Conservation (phyloP, 1,140 invertebrate species). For the Myzus persicae region DNA sequence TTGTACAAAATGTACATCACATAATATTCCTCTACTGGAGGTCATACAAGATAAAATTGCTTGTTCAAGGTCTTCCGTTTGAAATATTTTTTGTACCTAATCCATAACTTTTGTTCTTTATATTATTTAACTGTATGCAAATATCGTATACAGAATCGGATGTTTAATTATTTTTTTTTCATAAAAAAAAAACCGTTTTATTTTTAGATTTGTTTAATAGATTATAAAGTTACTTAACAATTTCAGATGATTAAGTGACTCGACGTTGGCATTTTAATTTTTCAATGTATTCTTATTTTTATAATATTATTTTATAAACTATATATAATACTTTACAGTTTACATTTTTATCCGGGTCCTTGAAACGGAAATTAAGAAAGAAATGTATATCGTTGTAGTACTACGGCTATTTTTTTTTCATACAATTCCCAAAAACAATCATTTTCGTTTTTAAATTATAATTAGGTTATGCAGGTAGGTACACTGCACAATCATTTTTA, state of each 20-base stretch:
- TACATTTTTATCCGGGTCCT: background rate
- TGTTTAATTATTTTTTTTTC: slow-evolving; percentile 14
- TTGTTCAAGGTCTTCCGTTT: too few relatives aligned
- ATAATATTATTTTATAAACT: background rate
- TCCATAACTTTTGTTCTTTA: too few relatives aligned
- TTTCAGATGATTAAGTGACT: background rate
- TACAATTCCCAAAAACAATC: background rate
- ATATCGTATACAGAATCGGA: background rate
- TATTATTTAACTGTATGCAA: background rate
- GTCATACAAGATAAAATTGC: background rate
- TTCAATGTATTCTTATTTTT: background rate
- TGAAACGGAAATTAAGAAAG: background rate
- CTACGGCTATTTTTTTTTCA: background rate
- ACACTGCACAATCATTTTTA: too few relatives aligned
- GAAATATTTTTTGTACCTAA: too few relatives aligned
- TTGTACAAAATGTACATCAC: background rate
- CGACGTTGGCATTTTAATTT: background rate
- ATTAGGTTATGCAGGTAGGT: background rate
- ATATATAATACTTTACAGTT: background rate
- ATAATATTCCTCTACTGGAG: background rate
- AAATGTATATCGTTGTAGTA: background rate
- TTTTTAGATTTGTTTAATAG: slow-evolving; percentile 18
- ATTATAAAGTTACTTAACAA: background rate
- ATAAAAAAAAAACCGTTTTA: background rate
- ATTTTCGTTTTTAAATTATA: background rate